Base-by-base conservation (phyloP, 2,797 vertebrate species). In the Epinephelus awoara region DNA sequence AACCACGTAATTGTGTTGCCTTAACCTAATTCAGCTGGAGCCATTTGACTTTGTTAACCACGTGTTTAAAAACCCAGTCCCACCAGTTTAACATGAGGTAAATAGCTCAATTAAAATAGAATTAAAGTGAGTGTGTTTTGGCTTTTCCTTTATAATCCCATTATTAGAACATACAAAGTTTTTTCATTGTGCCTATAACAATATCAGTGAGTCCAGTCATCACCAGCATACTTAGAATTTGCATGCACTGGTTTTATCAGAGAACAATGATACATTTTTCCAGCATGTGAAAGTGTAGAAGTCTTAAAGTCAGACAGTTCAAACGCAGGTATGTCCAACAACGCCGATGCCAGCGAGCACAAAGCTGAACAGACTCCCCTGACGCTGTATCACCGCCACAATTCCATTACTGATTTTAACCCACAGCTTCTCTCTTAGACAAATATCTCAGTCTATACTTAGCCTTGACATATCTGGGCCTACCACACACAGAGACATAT, bases 401-500 rank as follows among this genome's bases (percentile, higher is more conserved):
- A 79, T 63, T 85, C 75, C 75, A 87, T 78, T 79, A 74, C 87
- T 78, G 79, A 88, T 84, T 87, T 86, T 21, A 72, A 72, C 79
- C 68, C 83, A 62, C 77, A 61, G 76, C 70, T 72, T 55, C 75
- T 86, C 62, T 74, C 75, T 68, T 69, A 72, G 63, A 89, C 77
- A 91, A 91, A 91, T 85, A 91, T 55, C 74, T 81, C 3, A 6
- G 70, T 82, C 90, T 92, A 91, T 89, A 89, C 88, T 91, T 92
- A 91, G 89, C 63, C 80, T 65, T 75, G 73, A 88, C 86, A 85
- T 90, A 89, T 90, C 88, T 79, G 84, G 77, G 77, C 75, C 85
- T 75, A 74, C 92, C 94, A 90, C 94, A 95, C 93, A 95, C 93
- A 75, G 86, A 91, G 91, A 51, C 77, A 40, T 87, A 80, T 93